Evolutionary conservation across 92 coral and sea anemone species (phyloP).

Genomic region (Phenganax subtilis): DNA sequence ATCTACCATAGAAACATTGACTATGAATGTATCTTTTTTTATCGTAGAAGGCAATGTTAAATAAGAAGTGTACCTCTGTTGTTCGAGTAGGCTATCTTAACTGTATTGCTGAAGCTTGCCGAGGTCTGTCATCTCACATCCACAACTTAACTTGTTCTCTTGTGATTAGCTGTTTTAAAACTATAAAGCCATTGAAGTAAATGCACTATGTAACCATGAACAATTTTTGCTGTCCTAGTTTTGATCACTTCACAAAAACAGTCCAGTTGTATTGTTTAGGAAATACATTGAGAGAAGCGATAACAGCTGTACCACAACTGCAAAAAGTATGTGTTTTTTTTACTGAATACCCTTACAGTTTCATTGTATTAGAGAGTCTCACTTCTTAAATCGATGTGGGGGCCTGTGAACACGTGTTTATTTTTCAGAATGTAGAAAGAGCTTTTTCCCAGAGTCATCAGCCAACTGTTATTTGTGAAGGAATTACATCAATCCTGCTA

Average conservation of each 20-base stretch:
- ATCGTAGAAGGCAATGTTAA: slow-evolving; percentile 75
- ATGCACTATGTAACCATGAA: too few relatives aligned
- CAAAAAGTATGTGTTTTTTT: slow-evolving; percentile 54
- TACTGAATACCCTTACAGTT: background rate
- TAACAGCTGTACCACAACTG: slow-evolving; percentile 71
- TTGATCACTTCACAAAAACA: background rate
- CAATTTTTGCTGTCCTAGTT: background rate
- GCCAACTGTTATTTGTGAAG: slow-evolving; percentile 65
- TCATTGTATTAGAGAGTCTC: background rate
- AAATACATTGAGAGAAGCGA: slow-evolving; percentile 74
- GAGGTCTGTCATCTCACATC: slow-evolving; percentile 48
- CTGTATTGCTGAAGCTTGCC: slow-evolving; percentile 75
- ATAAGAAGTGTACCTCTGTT: slow-evolving; percentile 70
- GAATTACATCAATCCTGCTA: slow-evolving; percentile 65
- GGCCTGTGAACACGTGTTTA: background rate
- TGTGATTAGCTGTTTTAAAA: background rate
- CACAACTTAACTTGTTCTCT: background rate
- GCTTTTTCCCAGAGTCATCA: slow-evolving; percentile 83
- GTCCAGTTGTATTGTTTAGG: slow-evolving; percentile 45
- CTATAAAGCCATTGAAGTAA: too few relatives aligned
- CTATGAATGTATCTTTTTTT: background rate
- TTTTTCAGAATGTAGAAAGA: slow-evolving; percentile 48
- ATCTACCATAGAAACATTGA: background rate
- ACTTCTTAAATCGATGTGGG: slow-evolving; percentile 35
- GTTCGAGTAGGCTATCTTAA: slow-evolving; percentile 69